Conservation (phyloP, 2,113 vertebrate genomes). For the Nibea coibor region DNA sequence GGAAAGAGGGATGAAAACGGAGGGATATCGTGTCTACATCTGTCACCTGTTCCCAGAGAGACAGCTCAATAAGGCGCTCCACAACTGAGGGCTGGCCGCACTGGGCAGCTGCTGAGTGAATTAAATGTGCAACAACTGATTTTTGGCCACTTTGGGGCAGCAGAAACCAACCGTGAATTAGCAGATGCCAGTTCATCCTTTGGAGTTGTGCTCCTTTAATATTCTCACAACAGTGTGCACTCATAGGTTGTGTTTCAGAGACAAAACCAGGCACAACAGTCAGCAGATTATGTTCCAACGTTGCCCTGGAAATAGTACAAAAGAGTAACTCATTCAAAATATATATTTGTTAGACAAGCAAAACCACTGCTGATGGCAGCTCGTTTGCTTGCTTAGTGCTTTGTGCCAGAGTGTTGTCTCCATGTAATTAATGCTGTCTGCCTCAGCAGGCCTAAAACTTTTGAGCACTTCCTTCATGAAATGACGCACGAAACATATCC, state of each 20-base stretch:
- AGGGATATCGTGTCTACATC: not conserved
- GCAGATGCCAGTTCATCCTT: not conserved
- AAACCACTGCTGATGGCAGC: conserved; percentile 25
- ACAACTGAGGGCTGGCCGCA: not conserved
- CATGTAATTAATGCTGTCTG: conserved; percentile 52
- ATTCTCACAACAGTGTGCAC: not conserved
- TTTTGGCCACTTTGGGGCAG: not conserved
- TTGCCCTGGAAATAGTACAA: conserved; percentile 12
- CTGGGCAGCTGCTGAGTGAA: not conserved
- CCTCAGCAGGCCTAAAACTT: conserved; percentile 27
- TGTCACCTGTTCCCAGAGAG: conserved; percentile 6
- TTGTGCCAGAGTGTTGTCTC: conserved; percentile 41
- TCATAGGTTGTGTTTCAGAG: not conserved
- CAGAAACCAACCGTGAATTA: too few relatives aligned
- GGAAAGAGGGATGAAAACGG: not conserved
- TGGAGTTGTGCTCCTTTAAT: not conserved
- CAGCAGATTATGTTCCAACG: conserved; percentile 27
- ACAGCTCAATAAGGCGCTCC: not conserved
- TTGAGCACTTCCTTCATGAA: not conserved
- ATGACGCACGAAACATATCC: not conserved
- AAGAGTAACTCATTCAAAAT: conserved; percentile 25
- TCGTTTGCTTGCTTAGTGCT: not conserved
- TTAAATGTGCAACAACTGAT: not conserved
- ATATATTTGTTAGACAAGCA: conserved; percentile 11
- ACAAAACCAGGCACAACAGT: not conserved